phyloP scores from a whole-genome alignment of 2,797 vertebrate species.

The Mormyrus hasselquistii region DNA sequence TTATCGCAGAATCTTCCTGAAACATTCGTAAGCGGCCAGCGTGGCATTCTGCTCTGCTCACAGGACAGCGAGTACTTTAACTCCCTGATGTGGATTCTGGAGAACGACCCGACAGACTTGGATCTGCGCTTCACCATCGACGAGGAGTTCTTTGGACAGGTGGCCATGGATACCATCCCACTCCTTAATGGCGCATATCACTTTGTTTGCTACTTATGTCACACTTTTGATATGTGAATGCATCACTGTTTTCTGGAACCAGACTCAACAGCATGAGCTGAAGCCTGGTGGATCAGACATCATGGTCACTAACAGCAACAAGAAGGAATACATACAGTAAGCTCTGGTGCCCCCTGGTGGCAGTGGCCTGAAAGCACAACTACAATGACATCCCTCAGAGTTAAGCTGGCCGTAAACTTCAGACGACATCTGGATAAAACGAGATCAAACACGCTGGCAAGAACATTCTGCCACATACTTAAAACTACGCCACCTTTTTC shows the following conservation, averaged over 20 bases:
- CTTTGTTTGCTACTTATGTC: neutral
- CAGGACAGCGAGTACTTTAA: conserved; percentile 97
- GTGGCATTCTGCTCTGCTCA: neutral
- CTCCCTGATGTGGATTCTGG: conserved; percentile 92
- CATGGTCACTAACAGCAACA: conserved; percentile 85
- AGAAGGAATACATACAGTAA: conserved; percentile 97
- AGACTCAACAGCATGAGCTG: conserved; percentile 93
- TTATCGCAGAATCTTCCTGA: neutral
- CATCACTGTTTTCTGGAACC: conserved; percentile 13
- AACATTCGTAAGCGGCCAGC: neutral
- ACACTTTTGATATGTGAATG: neutral
- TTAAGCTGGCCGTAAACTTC: neutral
- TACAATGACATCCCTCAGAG: neutral
- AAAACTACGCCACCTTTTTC: neutral
- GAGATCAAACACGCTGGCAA: neutral
- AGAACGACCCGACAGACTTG: conserved; percentile 88
- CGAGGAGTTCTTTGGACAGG: conserved; percentile 96
- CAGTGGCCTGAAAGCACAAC: neutral
- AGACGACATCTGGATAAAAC: neutral
- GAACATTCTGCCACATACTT: neutral
- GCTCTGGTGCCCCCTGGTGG: conserved; percentile 32
- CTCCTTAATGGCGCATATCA: neutral
- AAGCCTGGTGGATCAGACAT: conserved; percentile 80
- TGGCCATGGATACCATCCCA: conserved; percentile 40
- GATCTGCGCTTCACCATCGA: conserved; percentile 90